phyloP scores from a whole-genome alignment of 2,888 invertebrate genomes.

The Corbicula japonica region DNA sequence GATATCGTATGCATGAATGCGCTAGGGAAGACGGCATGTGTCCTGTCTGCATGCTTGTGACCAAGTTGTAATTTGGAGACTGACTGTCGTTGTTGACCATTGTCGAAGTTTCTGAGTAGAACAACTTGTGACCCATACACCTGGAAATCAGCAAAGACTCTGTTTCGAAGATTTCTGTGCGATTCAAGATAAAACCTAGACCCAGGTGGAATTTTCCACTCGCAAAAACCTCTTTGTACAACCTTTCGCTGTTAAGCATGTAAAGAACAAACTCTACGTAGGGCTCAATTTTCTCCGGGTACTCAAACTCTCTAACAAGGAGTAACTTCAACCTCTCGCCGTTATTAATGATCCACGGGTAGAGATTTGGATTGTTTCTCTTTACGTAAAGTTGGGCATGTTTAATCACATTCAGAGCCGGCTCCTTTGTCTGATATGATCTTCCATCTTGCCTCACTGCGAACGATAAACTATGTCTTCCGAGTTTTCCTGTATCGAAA shows the following conservation, averaged over 20 bases:
- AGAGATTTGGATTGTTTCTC: slow-evolving; percentile 13
- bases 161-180: slow-evolving; percentile 21
- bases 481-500: background rate
- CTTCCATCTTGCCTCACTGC: background rate
- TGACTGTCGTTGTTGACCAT: slow-evolving; percentile 19
- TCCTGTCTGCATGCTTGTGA: slow-evolving; percentile 22
- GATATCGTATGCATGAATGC: slow-evolving; percentile 27
- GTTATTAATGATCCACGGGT: slow-evolving; percentile 17
- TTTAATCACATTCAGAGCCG: background rate
- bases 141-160: slow-evolving; percentile 21
- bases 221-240: slow-evolving; percentile 10
- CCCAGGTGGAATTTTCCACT: slow-evolving; percentile 26
- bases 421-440: background rate
- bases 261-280: slow-evolving; percentile 24
- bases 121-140: slow-evolving; percentile 24
- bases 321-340: slow-evolving; percentile 8
- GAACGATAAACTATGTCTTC: slow-evolving; percentile 12
- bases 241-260: slow-evolving; percentile 10
- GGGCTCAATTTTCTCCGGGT: slow-evolving; percentile 1
- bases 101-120: slow-evolving; percentile 24
- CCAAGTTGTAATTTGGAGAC: slow-evolving; percentile 19
- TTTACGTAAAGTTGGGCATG: slow-evolving; percentile 7
- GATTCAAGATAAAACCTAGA: slow-evolving; percentile 15
- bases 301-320: background rate
- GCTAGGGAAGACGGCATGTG: slow-evolving; percentile 23